Evolutionary conservation across 2,797 vertebrate species (phyloP).

Genomic region (Buphagus erythrorhynchus): DNA sequence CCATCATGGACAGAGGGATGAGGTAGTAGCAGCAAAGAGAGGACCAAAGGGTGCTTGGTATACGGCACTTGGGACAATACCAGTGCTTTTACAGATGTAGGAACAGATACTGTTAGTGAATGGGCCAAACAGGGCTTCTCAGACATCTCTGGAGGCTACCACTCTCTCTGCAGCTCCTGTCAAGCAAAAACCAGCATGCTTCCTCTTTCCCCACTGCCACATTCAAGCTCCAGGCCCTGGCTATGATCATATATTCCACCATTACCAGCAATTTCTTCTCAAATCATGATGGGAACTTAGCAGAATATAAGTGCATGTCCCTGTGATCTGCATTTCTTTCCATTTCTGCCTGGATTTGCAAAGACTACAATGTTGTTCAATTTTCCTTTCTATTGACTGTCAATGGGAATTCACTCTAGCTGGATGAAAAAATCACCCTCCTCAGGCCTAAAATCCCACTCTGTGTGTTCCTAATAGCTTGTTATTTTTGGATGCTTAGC

Average conservation of each 20-base stretch:
- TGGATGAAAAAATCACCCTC: neutral
- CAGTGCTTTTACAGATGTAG: neutral
- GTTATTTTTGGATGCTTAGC: constrained; percentile 27
- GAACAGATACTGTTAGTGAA: neutral
- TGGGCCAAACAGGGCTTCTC: neutral
- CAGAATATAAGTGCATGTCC: neutral
- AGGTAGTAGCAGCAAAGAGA: neutral
- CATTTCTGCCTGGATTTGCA: neutral
- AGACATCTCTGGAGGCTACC: neutral
- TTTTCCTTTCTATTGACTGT: neutral
- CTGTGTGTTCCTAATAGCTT: constrained; percentile 28
- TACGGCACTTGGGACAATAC: neutral
- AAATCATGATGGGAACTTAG: neutral
- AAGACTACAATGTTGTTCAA: neutral
- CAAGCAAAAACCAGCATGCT: neutral
- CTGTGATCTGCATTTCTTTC: neutral
- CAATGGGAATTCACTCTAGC: neutral
- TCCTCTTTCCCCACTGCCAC: neutral
- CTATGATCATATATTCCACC: neutral
- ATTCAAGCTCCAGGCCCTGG: neutral
- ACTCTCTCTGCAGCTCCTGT: neutral
- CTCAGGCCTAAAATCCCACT: constrained; percentile 2
- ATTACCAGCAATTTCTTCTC: neutral
- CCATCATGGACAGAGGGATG: fast-evolving
- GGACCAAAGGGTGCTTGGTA: neutral